Base-by-base conservation (phyloP, 2,888 invertebrate species). In the Lysandra coridon region DNA sequence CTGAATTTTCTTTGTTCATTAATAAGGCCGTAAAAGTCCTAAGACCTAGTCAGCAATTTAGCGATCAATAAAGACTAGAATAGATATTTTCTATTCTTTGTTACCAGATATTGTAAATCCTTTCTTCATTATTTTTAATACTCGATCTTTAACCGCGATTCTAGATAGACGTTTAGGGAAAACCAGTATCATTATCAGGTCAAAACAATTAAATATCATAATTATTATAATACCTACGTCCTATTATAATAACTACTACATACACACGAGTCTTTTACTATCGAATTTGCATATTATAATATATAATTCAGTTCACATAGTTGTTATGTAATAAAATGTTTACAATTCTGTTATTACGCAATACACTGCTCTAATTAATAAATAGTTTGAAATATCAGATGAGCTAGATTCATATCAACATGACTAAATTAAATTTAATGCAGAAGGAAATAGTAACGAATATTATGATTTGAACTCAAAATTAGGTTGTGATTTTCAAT, bases 181-280 rank as follows among this genome's bases (percentile, higher is more conserved):
- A 64, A 64, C 4, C 30, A 33, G 30, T 64, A 64, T 33, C 64
- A 64, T 10, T 30, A 4, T 30, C 64, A 30, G 64, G 30, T 64
- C 64, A 33, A 64, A 69, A 33, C 33, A 33, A 69, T 69, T 69
- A 69, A 69, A 69, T 69, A 69, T 69, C 33, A 69, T 69, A 69
- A 33, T 37, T 69, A 33, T 64, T 23, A 23, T 23, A 23, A 23
- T 23, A 23, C 23, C 23, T 23, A 23, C 23, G 23, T 23, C 23
- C 23, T 23, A 23, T 23, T 23, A 23, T 23, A 23, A 23, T 23
- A 23, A 23, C 23, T 23, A 23, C 64, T 64, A 30, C 64, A 64
- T 64, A 12, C 30, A 64, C 12, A 30, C 62, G n/a, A 10, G 62
- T 30, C 7, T 64, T 64, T 64, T 64, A 14, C 12, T 69, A 33